Percentiles rank a stretch among this genome's conserved stretches.
Conservation (phyloP, 2,797 vertebrate species). For the Amazona finschi region DNA sequence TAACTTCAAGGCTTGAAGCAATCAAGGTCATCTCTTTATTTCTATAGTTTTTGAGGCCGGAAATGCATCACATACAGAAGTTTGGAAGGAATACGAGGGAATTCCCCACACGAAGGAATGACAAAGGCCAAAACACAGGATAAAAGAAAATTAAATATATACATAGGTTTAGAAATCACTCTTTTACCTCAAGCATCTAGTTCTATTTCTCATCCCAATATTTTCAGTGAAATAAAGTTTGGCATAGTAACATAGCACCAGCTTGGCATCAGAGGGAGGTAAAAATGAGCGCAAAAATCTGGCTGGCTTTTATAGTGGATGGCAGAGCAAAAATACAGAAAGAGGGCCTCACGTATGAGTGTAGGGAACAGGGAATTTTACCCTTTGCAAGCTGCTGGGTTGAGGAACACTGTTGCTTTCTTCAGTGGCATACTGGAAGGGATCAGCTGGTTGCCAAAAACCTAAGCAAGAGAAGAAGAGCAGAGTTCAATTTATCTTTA, state of each 20-base stretch:
- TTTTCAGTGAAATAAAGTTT: not conserved
- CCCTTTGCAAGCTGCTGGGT: conserved; percentile 89
- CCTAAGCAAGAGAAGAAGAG: conserved; percentile 69
- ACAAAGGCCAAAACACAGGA: not conserved
- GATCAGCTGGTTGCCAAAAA: conserved; percentile 84
- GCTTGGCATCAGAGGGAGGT: conserved; percentile 21
- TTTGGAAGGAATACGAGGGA: not conserved
- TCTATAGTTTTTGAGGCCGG: not conserved
- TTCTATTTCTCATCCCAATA: not conserved
- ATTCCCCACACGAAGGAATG: not conserved
- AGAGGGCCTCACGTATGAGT: not conserved
- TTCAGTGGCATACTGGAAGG: conserved; percentile 78
- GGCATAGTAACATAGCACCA: not conserved
- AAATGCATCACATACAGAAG: not conserved
- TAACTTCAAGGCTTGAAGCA: not conserved
- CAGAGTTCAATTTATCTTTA: not conserved
- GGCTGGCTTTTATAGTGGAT: not conserved
- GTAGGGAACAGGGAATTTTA: conserved; percentile 56
- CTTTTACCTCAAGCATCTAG: not conserved
- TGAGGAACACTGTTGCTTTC: conserved; percentile 91
- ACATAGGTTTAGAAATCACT: not conserved
- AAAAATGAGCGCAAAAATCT: conserved; percentile 14
- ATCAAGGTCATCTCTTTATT: conserved; percentile 8
- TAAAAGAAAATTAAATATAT: not conserved
- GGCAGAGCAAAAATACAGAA: not conserved